Percentiles rank a stretch among this genome's conserved stretches.
These are phyloP conservation scores for Crepidodera aurea DNA, from an alignment of 2,888 invertebrate genomes.

Conservation along the genomic window DNA sequence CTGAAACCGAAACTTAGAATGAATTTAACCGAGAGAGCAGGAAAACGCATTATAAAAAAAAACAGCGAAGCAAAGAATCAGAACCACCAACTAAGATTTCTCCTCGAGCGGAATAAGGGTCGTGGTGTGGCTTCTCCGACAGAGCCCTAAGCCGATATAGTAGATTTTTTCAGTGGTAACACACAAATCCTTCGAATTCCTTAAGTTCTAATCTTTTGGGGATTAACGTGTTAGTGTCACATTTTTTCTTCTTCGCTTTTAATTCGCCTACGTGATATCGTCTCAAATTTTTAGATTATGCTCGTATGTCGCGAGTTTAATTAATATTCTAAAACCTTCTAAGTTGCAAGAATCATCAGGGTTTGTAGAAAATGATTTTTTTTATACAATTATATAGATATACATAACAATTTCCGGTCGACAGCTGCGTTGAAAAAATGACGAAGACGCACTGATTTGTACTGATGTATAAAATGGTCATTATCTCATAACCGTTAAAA, in stretches of 20 bases:
- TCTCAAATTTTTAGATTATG: slow-evolving; percentile 17
- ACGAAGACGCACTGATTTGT: too few relatives aligned
- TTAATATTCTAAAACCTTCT: too few relatives aligned
- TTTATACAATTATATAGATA: too few relatives aligned
- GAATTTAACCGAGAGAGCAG: neutral
- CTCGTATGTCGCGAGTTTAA: slow-evolving; percentile 1
- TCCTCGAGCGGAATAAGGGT: slow-evolving; percentile 28
- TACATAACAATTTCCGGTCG: too few relatives aligned
- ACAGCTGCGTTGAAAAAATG: too few relatives aligned
- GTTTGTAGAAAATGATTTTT: too few relatives aligned
- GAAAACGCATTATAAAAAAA: neutral
- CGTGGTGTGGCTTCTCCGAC: slow-evolving; percentile 47
- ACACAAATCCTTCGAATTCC: slow-evolving; percentile 44
- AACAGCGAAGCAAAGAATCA: neutral
- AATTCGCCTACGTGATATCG: slow-evolving; percentile 16
- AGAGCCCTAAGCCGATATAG: slow-evolving; percentile 47
- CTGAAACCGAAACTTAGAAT: neutral
- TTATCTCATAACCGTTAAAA: too few relatives aligned
- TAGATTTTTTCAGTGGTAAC: slow-evolving; percentile 48
- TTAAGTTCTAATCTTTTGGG: slow-evolving; percentile 25
- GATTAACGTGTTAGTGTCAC: slow-evolving; percentile 26
- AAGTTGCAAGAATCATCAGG: too few relatives aligned
- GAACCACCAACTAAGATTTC: slow-evolving; percentile 24
- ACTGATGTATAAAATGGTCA: too few relatives aligned
- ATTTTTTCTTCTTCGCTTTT: slow-evolving; percentile 20